Percentiles rank a stretch among this genome's conserved stretches.
These are phyloP conservation scores for Salarias fasciatus DNA, from an alignment of 2,797 vertebrate genomes.

Conservation along the genomic window DNA sequence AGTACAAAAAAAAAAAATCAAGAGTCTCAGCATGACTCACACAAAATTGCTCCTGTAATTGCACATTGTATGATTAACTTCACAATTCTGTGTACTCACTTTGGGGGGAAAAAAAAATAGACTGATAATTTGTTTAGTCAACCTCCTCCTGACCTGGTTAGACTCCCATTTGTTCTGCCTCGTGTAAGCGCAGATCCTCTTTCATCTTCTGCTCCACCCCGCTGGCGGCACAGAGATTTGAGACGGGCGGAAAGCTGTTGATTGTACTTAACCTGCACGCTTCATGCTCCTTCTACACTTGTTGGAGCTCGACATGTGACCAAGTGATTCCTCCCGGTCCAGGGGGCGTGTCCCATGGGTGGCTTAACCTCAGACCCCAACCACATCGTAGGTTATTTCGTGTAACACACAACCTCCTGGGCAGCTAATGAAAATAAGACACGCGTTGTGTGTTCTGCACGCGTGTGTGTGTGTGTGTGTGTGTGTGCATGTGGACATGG, in stretches of 20 bases:
- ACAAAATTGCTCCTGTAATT: conserved; percentile 38
- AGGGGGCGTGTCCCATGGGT: conserved; percentile 6
- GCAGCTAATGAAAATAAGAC: conserved; percentile 18
- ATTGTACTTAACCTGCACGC: conserved; percentile 39
- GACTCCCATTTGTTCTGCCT: conserved; percentile 36
- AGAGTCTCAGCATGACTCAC: conserved; percentile 49
- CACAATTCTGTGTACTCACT: neutral
- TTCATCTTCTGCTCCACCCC: conserved; percentile 30
- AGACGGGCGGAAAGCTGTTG: conserved; percentile 37
- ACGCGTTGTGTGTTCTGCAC: conserved; percentile 25
- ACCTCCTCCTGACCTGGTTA: conserved; percentile 34
- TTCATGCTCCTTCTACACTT: conserved; percentile 16
- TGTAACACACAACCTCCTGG: conserved; percentile 28
- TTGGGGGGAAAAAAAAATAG: neutral
- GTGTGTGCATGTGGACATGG: neutral
- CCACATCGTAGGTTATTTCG: conserved; percentile 14
- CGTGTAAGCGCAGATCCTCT: conserved; percentile 23
- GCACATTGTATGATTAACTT: conserved; percentile 42
- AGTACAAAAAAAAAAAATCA: conserved; percentile 12
- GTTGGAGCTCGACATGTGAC: conserved; percentile 7
- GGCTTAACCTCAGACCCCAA: conserved; percentile 27
- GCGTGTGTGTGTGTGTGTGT: neutral
- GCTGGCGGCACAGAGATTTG: conserved; percentile 11
- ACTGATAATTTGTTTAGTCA: conserved; percentile 36
- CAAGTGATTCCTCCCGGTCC: conserved; percentile 16